Conservation (phyloP, 2,797 vertebrate species). For the Coilia nasus region DNA sequence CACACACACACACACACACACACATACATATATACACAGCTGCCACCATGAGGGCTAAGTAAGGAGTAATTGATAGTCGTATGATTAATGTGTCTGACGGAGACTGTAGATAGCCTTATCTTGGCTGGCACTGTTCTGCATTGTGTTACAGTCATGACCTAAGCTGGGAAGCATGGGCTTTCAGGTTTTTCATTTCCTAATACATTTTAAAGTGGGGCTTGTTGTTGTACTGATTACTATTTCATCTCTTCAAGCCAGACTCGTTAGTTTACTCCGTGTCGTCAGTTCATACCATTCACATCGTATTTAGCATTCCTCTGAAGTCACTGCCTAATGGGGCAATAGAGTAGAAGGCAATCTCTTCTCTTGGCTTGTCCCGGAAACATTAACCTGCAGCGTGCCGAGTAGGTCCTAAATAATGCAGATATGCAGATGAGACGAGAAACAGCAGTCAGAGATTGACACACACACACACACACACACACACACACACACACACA, state of each 20-base stretch:
- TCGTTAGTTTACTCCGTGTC: too few relatives aligned
- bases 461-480: background rate
- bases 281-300: too few relatives aligned
- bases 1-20: constrained; percentile 33
- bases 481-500: too few relatives aligned
- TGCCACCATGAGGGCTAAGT: constrained; percentile 42
- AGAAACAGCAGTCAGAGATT: constrained; percentile 7
- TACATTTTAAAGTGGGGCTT: background rate
- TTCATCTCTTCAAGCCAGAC: background rate
- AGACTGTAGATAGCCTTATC: constrained; percentile 11
- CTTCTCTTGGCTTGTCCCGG: background rate
- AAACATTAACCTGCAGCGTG: constrained; percentile 13
- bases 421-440: background rate
- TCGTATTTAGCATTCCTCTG: background rate
- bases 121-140: constrained; percentile 37
- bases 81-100: constrained; percentile 42
- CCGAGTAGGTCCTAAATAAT: constrained; percentile 5
- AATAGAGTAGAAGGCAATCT: background rate
- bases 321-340: background rate
- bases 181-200: background rate
- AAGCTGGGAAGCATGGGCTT: constrained; percentile 22
- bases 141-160: constrained; percentile 29
- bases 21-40: constrained; percentile 29
- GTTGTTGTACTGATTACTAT: background rate
- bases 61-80: constrained; percentile 38